These are phyloP conservation scores for Aythya baeri DNA, from an alignment of 2,113 vertebrate genomes.

Conservation along the genomic window DNA sequence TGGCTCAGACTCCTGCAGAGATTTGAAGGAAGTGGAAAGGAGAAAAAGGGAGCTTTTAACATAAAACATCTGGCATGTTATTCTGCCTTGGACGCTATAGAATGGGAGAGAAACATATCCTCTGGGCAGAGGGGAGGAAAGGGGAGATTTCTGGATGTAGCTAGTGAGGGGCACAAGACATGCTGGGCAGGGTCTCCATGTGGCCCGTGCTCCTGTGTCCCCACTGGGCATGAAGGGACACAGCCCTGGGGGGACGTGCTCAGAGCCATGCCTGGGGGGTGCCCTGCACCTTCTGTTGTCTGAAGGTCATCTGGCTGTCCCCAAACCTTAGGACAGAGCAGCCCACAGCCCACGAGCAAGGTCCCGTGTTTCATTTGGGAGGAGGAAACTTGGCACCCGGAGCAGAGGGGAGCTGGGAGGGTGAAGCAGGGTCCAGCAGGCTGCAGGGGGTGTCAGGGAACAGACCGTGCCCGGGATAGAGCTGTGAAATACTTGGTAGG, in stretches of 20 bases:
- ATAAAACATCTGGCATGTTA: slow-evolving; percentile 21
- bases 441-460: slow-evolving; percentile 1
- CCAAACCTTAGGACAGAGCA: neutral
- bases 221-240: neutral
- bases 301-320: neutral
- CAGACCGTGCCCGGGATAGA: slow-evolving; percentile 32
- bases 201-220: neutral
- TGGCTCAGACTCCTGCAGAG: neutral
- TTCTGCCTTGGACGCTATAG: neutral
- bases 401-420: neutral
- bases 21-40: slow-evolving; percentile 35
- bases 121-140: neutral
- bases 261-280: accelerated
- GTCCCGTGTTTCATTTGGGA: neutral
- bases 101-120: neutral
- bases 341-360: neutral
- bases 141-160: neutral
- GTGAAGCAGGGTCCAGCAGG: neutral
- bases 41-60: slow-evolving; percentile 40
- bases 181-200: neutral
- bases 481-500: slow-evolving; percentile 20
- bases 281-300: neutral
- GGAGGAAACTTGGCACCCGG: neutral
- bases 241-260: too few relatives aligned
- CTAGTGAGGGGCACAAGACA: accelerated